A percentile compares a stretch with the other conserved stretches of the same genome.
phyloP scores from a whole-genome alignment of 2,888 invertebrate genomes.

The Cerastoderma edule region DNA sequence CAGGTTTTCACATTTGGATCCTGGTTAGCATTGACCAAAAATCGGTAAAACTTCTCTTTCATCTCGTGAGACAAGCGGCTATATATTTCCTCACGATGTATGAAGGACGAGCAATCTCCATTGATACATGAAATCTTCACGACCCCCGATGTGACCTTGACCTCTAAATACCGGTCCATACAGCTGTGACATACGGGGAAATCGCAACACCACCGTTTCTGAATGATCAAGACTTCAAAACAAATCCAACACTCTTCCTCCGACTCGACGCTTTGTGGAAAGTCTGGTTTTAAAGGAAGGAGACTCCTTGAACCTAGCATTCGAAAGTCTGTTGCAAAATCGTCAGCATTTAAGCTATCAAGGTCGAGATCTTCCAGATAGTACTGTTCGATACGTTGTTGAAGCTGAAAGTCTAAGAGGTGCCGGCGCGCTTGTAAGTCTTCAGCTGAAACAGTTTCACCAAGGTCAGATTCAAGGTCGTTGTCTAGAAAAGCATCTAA shows the following conservation, averaged over 20 bases:
- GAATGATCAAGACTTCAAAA: slow-evolving; percentile 66
- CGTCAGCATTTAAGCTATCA: slow-evolving; percentile 12
- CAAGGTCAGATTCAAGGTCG: slow-evolving; percentile 4
- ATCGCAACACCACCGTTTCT: slow-evolving; percentile 80
- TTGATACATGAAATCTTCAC: slow-evolving; percentile 82
- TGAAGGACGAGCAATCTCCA: slow-evolving; percentile 73
- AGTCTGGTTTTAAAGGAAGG: slow-evolving; percentile 33
- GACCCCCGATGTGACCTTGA: slow-evolving; percentile 77
- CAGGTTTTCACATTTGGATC: slow-evolving; percentile 83
- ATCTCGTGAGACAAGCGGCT: slow-evolving; percentile 72
- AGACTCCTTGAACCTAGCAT: slow-evolving; percentile 1
- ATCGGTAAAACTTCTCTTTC: slow-evolving; percentile 80
- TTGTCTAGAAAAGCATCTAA: slow-evolving; percentile 7
- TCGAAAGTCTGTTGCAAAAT: slow-evolving; percentile 2
- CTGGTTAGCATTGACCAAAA: slow-evolving; percentile 81
- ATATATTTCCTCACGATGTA: slow-evolving; percentile 82
- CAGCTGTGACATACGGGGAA: slow-evolving; percentile 81
- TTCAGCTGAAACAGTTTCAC: neutral
- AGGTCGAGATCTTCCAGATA: slow-evolving; percentile 18
- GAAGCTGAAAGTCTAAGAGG: slow-evolving; percentile 11
- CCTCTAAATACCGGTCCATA: slow-evolving; percentile 75
- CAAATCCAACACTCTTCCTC: slow-evolving; percentile 80
- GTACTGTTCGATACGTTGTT: slow-evolving; percentile 16
- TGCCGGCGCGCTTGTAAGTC: slow-evolving; percentile 7
- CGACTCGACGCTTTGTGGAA: slow-evolving; percentile 52